These are phyloP conservation scores for Steinernema carpocapsae DNA, from an alignment of 2,888 invertebrate species.

Conservation along the genomic window DNA sequence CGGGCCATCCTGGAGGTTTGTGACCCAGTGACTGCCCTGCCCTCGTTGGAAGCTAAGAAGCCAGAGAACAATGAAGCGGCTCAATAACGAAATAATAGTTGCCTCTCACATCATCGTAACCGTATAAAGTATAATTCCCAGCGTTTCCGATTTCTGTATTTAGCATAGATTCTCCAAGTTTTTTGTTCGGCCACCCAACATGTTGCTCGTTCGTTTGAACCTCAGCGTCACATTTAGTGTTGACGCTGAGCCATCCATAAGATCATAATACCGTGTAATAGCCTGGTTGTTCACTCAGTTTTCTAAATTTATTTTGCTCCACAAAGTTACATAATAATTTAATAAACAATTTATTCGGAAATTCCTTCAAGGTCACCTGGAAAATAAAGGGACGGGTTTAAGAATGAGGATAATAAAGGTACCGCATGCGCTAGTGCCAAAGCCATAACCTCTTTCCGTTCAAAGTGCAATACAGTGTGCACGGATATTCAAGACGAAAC, in stretches of 20 bases:
- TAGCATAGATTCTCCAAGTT: too few species aligned
- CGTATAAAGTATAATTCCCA: conserved; percentile 44
- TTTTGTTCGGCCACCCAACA: not conserved
- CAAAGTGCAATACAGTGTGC: too few species aligned
- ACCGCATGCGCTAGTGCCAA: too few species aligned
- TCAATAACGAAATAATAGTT: conserved; percentile 28
- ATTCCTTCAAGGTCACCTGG: too few species aligned
- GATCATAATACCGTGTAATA: conserved; percentile 9
- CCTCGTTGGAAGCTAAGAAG: conserved; percentile 2
- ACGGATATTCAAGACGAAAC: too few species aligned
- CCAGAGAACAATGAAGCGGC: conserved; percentile 45
- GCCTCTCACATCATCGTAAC: too few species aligned
- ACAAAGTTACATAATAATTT: too few species aligned
- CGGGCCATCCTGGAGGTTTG: conserved; percentile 85
- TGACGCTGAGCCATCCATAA: not conserved
- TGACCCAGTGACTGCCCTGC: conserved; percentile 56
- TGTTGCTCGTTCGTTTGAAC: not conserved
- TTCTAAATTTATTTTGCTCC: not conserved
- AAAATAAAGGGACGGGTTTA: too few species aligned
- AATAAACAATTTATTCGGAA: too few species aligned
- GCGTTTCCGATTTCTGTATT: not conserved
- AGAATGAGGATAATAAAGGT: too few species aligned
- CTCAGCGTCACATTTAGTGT: too few species aligned
- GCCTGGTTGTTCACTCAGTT: conserved; percentile 5
- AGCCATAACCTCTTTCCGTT: too few species aligned